Evolutionary conservation across 2,113 vertebrate genomes (phyloP), one percentile per base, ranked within the genome.

Genomic region (Epinephelus moara): DNA sequence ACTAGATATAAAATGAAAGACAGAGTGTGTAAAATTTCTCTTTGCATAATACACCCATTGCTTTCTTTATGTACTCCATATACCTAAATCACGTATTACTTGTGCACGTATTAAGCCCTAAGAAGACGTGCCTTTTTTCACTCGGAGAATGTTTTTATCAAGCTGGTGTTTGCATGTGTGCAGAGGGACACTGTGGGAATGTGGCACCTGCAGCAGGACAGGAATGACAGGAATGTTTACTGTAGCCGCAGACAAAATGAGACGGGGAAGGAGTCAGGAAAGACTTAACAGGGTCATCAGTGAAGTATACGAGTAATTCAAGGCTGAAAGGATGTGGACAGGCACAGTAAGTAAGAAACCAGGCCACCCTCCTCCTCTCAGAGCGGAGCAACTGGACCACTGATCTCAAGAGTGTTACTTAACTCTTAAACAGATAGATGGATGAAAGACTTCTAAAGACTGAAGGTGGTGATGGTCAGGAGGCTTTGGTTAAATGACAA

Each of bases 181-280:
- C 12, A 56, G 47, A 82, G 6, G 45, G 52, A 37, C 52, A 6
- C 56, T 59, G 40, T 40, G 53, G 3, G 30, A 70, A 79, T 70
- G 53, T 75, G 57, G 21, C 9, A 40, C 33, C 69, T 81, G 50
- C 37, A 55, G 61, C 62, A 60, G 47, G 66, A 30, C 40, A 60
- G 12, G 33, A 70, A 50, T 67, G 27, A 53, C 56, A n/a, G 49
- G 40, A 56, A 37, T n/a, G 40, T 52, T 67, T 15, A 42, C n/a
- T 4, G 23, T 23, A 45, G 27, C 49, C 70, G 61, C 30, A 64
- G 64, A 23, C 42, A 3, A 78, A 50, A 6, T 63, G 55, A 78
- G 23, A 63, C 23, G 7, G 4, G 23, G 7, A 37, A 37, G 33
- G 6, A 37, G 33, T 37, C n/a, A 62, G 23, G 47, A 82, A 75